Percentiles rank a stretch among this genome's conserved stretches.
phyloP scores from a whole-genome alignment of 2,888 invertebrate species.

The Pyrochroa serraticornis region DNA sequence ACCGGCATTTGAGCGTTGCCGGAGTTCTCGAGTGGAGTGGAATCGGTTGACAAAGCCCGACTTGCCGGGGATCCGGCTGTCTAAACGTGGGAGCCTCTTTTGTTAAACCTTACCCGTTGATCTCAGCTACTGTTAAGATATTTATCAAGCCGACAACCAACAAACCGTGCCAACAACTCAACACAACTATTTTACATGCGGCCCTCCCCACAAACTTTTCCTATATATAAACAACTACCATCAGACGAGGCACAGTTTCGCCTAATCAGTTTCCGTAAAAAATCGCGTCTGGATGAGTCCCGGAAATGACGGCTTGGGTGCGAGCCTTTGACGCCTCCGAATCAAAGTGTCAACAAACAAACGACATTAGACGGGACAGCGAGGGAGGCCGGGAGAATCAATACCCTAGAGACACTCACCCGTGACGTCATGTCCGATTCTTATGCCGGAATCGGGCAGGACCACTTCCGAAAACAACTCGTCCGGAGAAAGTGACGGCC shows the following conservation, averaged over 20 bases:
- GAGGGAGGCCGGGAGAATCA: conserved; percentile 41
- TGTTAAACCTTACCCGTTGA: conserved; percentile 22
- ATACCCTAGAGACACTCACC: conserved; percentile 48
- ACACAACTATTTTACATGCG: no score
- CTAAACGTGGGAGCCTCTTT: conserved; percentile 26
- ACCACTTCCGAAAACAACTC: no score
- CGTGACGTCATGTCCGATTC: conserved; percentile 44
- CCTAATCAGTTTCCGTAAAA: conserved; percentile 10
- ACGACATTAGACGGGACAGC: conserved; percentile 49
- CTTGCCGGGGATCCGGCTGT: conserved; percentile 18
- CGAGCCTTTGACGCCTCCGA: conserved; percentile 34
- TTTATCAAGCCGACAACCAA: conserved; percentile 13
- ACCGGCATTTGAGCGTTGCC: conserved; percentile 13
- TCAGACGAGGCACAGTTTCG: not conserved
- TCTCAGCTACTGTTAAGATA: conserved; percentile 26
- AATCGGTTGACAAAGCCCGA: conserved; percentile 25
- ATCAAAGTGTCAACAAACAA: conserved; percentile 56
- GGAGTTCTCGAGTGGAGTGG: conserved; percentile 19
- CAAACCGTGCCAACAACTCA: not conserved
- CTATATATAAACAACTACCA: not conserved
- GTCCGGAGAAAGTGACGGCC: no score
- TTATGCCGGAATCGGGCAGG: conserved; percentile 5
- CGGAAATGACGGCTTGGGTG: conserved; percentile 18
- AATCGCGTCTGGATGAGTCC: conserved; percentile 11
- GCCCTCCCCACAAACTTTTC: not conserved